phyloP scores from a whole-genome alignment of 2,888 invertebrate species.

The Dasypolia templi region DNA sequence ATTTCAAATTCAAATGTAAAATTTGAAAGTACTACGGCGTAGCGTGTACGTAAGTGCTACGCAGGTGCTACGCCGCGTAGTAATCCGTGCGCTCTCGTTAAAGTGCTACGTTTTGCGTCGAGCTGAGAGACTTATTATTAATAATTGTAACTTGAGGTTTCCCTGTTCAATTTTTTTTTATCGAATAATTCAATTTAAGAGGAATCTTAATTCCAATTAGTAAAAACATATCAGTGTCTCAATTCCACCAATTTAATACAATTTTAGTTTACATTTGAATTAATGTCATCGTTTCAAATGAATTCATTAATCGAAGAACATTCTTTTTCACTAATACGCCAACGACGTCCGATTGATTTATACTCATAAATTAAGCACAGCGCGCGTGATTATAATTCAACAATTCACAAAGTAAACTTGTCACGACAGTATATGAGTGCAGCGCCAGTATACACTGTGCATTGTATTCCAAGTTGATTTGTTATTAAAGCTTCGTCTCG shows the following conservation, averaged over 20 bases:
- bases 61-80: conserved; percentile 60
- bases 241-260: neutral
- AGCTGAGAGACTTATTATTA: conserved; percentile 43
- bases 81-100: conserved; percentile 43
- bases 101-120: conserved; percentile 33
- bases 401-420: conserved; percentile 28
- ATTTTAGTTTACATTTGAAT: neutral
- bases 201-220: neutral
- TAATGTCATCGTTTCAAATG: neutral
- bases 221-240: neutral
- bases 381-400: conserved; percentile 39
- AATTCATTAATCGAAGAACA: neutral
- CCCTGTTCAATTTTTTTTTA: conserved; percentile 17
- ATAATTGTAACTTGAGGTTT: conserved; percentile 31
- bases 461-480: neutral
- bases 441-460: neutral
- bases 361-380: conserved; percentile 50
- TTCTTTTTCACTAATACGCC: conserved; percentile 2
- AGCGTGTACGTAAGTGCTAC: conserved; percentile 43
- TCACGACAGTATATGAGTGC: conserved; percentile 9
- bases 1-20: conserved; percentile 14
- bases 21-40: conserved; percentile 13
- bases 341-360: conserved; percentile 26
- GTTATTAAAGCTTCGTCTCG: neutral
- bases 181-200: too few species aligned